A percentile compares a stretch with the other conserved stretches of the same genome.
Evolutionary conservation across 2,113 vertebrate species (phyloP).

Genomic region (Argyrosomus japonicus): DNA sequence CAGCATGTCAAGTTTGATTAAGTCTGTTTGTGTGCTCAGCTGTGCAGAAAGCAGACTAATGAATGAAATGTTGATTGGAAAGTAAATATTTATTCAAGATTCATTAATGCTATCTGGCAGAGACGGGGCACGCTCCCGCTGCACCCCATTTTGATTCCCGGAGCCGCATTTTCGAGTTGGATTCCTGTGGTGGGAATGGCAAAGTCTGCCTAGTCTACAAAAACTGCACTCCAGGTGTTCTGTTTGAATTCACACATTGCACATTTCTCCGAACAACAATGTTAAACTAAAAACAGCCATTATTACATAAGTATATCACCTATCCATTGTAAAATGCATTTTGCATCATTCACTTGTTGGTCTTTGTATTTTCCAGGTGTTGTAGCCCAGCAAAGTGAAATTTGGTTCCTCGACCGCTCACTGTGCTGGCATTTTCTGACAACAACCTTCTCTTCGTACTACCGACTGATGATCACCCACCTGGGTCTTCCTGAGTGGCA

Average conservation of each 20-base stretch:
- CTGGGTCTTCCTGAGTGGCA: conserved; percentile 97
- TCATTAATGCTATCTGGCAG: conserved; percentile 59
- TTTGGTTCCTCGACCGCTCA: conserved; percentile 96
- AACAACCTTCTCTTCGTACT: conserved; percentile 93
- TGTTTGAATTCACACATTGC: conserved; percentile 15
- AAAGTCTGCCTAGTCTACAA: conserved; percentile 97
- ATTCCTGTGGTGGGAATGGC: conserved; percentile 92
- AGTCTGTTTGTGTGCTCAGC: conserved; percentile 46
- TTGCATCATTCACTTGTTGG: not conserved
- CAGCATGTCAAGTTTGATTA: conserved; percentile 47
- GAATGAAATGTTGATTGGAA: conserved; percentile 53
- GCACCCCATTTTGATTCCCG: conserved; percentile 92
- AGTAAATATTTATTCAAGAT: conserved; percentile 57
- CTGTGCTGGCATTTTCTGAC: conserved; percentile 96
- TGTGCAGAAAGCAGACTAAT: conserved; percentile 54
- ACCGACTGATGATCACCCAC: conserved; percentile 94
- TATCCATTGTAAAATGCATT: not conserved
- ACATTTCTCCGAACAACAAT: not conserved
- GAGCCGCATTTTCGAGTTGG: conserved; percentile 93
- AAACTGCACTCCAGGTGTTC: conserved; percentile 87
- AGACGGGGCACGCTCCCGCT: conserved; percentile 71
- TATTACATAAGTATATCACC: not conserved
- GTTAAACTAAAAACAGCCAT: not conserved
- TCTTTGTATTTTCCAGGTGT: conserved; percentile 80
- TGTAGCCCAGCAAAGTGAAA: conserved; percentile 87